phyloP scores from a whole-genome alignment of 2,888 invertebrate genomes.

The Lapara coniferarum region DNA sequence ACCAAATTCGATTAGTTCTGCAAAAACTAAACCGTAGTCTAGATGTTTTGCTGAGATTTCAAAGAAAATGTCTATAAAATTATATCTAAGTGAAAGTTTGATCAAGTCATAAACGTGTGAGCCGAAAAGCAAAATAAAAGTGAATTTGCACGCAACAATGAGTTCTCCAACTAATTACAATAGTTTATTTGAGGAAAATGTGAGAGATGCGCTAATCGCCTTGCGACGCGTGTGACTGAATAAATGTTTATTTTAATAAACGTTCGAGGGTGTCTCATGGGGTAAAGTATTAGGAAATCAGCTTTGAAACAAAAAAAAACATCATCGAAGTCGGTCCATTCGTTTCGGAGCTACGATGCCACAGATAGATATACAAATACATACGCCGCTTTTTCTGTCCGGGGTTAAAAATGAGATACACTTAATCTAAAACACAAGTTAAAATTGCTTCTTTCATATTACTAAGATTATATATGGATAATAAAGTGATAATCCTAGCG shows the following conservation, averaged over 20 bases:
- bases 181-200: slow-evolving; percentile 52
- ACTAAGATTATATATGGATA: too few species aligned
- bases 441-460: too few species aligned
- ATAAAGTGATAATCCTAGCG: too few species aligned
- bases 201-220: slow-evolving; percentile 43
- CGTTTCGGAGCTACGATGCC: too few species aligned
- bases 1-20: neutral
- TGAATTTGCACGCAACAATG: slow-evolving; percentile 7
- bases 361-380: too few species aligned
- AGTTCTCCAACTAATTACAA: slow-evolving; percentile 39
- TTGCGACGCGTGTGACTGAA: neutral
- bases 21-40: neutral
- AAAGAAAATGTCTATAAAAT: slow-evolving; percentile 3
- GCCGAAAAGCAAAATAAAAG: slow-evolving; percentile 9
- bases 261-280: too few species aligned
- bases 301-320: too few species aligned
- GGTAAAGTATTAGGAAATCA: too few species aligned
- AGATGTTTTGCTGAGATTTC: neutral
- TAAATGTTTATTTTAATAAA: neutral
- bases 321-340: too few species aligned
- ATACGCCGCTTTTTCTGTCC: too few species aligned
- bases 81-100: slow-evolving; percentile 27
- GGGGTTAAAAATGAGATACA: too few species aligned
- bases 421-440: too few species aligned
- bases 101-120: slow-evolving; percentile 31